Base-by-base conservation (phyloP, 1,140 invertebrate genomes). In the Helicoverpa armigera region DNA sequence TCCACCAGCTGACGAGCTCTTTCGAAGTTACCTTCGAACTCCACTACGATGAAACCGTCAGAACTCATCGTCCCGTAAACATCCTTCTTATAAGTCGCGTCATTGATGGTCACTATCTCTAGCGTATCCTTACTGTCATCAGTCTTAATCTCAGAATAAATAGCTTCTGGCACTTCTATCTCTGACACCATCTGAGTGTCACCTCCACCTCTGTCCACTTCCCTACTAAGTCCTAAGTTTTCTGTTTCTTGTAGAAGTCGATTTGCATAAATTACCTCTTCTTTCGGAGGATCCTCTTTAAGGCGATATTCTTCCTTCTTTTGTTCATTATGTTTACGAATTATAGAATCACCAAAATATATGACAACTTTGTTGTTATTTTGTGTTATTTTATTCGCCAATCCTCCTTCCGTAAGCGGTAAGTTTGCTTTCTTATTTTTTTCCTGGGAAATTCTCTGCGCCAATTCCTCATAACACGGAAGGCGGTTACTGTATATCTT, bases 301-400 rank as follows among this genome's bases (percentile, higher is more conserved):
- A 83, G 82, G 74, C 88, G 86, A 14, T 79, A 82, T 78, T 93
- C 90, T 83, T 91, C 91, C 73, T 87, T 92, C 75, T 90, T 93
- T 79, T 94, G 91, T 70, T 93, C 89, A 79, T 89, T 93, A 60
- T 95, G 94, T 81, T 95, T 95, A 4, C 95, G 89, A 31, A 95
- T 95, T 54, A 96, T 96, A 0, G 96, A 96, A 88, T 97, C 96
- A 5, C 96, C 96, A 80, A 97, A 97, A 86, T 97, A 97, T 80
- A 97, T 97, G 58, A 97, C 96, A 14, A 97, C 96, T 92, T 96
- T 97, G 82, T 97, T 96, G 82, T 95, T 94, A 60, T 94, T 95
- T 84, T 95, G 94, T 50, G 94, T 95, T 31, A 95, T 95, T 86
- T 95, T 95, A 67, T 95, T 94, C 29, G 92, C 89, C 7, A 94